Evolutionary conservation across 2,113 vertebrate species (phyloP).

Genomic region (Neodon shergylaensis): DNA sequence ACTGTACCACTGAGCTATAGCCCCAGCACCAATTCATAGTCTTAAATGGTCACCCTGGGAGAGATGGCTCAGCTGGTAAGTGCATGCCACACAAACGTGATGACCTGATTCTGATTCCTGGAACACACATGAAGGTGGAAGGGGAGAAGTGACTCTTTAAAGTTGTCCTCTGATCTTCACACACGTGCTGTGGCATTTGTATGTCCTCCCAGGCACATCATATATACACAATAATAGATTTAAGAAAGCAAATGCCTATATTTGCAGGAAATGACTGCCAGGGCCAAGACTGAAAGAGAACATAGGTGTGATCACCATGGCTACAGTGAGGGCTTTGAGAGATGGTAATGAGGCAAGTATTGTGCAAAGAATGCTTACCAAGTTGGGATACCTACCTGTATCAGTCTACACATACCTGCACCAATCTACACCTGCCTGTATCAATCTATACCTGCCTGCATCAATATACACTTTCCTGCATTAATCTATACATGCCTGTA

Average conservation of each 20-base stretch:
- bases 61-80: background rate
- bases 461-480: too few relatives aligned
- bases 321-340: background rate
- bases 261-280: background rate
- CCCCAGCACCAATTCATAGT: background rate
- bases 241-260: background rate
- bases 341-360: background rate
- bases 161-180: background rate
- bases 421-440: too few relatives aligned
- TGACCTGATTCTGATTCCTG: background rate
- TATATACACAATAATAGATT: too few relatives aligned
- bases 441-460: too few relatives aligned
- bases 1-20: background rate
- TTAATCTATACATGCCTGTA: background rate
- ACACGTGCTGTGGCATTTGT: background rate
- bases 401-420: background rate
- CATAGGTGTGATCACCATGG: too few relatives aligned
- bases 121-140: too few relatives aligned
- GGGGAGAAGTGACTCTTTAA: background rate
- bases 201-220: too few relatives aligned
- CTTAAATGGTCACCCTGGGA: background rate
- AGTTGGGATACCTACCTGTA: background rate
- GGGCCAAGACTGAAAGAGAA: background rate
- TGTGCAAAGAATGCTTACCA: background rate
- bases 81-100: background rate